A percentile compares a stretch with the other conserved stretches of the same genome.
These are phyloP conservation scores for Ptiloglossa arizonensis DNA, from an alignment of 1,140 invertebrate genomes.

Conservation along the genomic window DNA sequence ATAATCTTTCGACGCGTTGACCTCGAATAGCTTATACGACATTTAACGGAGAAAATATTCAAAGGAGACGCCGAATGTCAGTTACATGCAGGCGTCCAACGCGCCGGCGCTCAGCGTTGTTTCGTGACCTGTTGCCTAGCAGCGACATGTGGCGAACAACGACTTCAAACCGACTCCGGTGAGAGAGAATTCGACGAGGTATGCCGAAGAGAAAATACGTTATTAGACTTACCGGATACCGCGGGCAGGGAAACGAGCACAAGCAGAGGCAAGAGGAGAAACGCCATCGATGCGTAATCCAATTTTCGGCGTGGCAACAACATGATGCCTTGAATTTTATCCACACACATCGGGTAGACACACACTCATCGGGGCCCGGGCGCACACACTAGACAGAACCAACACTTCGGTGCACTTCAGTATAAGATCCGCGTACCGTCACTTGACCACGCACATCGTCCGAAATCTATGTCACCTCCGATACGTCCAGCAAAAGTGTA, in stretches of 20 bases:
- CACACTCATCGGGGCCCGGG: conserved; percentile 75
- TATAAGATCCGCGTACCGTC: conserved; percentile 65
- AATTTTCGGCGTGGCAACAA: conserved; percentile 74
- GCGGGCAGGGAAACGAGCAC: conserved; percentile 59
- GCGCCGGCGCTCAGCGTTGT: conserved; percentile 76
- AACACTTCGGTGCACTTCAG: conserved; percentile 57
- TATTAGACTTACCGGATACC: conserved; percentile 70
- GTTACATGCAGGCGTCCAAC: conserved; percentile 25
- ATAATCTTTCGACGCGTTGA: conserved; percentile 20
- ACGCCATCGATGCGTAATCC: conserved; percentile 74
- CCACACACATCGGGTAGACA: conserved; percentile 70
- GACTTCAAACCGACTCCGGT: conserved; percentile 33
- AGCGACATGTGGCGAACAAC: conserved; percentile 54
- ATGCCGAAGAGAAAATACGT: background rate
- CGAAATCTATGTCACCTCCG: conserved; percentile 51
- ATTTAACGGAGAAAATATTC: conserved; percentile 10
- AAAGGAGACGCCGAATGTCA: conserved; percentile 19
- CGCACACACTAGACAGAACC: conserved; percentile 70
- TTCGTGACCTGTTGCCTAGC: conserved; percentile 76
- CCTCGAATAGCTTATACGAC: background rate
- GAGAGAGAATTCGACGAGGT: background rate
- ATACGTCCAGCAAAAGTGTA: conserved; percentile 53
- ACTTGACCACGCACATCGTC: conserved; percentile 72
- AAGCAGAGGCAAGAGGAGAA: conserved; percentile 57
- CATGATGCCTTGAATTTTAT: conserved; percentile 74